Percentiles rank a stretch among this genome's conserved stretches.
phyloP scores from a whole-genome alignment of 1,140 invertebrate species.

The Acyrthosiphon pisum region DNA sequence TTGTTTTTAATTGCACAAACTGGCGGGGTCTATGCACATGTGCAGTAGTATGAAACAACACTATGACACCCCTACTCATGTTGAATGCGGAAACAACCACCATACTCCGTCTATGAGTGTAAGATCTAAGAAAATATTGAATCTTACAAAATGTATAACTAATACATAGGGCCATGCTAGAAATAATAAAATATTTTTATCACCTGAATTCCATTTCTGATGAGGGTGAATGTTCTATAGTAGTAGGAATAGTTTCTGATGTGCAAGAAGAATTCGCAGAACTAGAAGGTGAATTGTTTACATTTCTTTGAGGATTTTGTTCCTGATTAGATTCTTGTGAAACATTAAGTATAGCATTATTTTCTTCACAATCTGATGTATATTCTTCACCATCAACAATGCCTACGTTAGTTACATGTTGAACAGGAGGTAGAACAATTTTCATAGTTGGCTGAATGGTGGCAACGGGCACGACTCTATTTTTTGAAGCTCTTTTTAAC shows the following conservation, averaged over 20 bases:
- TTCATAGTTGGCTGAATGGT: slow-evolving; percentile 60
- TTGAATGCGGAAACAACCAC: no score
- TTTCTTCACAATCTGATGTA: slow-evolving; percentile 52
- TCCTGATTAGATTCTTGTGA: slow-evolving; percentile 35
- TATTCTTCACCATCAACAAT: slow-evolving; percentile 23
- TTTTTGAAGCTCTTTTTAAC: slow-evolving; percentile 87
- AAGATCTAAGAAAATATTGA: no score
- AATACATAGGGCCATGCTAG: background rate
- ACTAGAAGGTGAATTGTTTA: slow-evolving; percentile 18
- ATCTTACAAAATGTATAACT: background rate
- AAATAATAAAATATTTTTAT: background rate
- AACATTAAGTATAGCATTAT: slow-evolving; percentile 37
- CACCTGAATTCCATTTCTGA: slow-evolving; percentile 36
- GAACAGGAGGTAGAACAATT: slow-evolving; percentile 3
- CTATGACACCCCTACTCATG: no score
- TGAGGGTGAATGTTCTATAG: background rate
- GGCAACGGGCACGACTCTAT: slow-evolving; percentile 63
- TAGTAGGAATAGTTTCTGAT: background rate
- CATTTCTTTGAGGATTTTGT: background rate
- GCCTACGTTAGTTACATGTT: background rate
- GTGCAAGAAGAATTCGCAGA: background rate
- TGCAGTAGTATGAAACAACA: no score
- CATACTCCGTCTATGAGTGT: no score
- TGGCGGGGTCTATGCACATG: no score
- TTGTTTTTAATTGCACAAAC: no score